A percentile compares a stretch with the other conserved stretches of the same genome.
phyloP scores from a whole-genome alignment of 2,113 vertebrate genomes.

The Eublepharis macularius region DNA sequence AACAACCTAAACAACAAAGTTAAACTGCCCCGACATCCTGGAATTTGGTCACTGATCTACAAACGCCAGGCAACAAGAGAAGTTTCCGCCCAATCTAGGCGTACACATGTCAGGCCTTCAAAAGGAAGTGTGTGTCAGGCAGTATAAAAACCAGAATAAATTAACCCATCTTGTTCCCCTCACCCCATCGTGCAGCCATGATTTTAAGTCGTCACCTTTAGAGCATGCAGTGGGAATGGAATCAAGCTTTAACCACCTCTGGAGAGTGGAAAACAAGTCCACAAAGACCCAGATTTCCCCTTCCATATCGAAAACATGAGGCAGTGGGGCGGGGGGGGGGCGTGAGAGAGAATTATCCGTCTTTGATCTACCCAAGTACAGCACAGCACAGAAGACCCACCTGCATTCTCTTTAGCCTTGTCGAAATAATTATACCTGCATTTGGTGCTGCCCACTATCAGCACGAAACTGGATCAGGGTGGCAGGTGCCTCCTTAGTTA shows the following conservation, averaged over 20 bases:
- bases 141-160: no score
- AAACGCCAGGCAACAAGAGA: neutral
- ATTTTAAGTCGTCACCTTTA: neutral
- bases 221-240: neutral
- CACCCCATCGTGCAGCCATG: no score
- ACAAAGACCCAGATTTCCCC: neutral
- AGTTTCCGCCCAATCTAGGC: neutral
- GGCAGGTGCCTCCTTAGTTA: constrained; percentile 53
- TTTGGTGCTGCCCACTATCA: constrained; percentile 54
- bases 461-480: constrained; percentile 52
- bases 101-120: neutral
- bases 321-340: no score
- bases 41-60: neutral
- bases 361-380: constrained; percentile 29
- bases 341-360: neutral
- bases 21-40: neutral
- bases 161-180: no score
- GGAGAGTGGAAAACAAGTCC: neutral
- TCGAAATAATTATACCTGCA: constrained; percentile 54
- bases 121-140: neutral
- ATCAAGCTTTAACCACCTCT: neutral
- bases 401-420: constrained; percentile 38
- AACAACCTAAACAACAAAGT: neutral
- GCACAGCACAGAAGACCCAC: constrained; percentile 40
- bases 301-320: neutral